Evolutionary conservation across 2,113 vertebrate species (phyloP).

Genomic region (Ramphastos sulfuratus): DNA sequence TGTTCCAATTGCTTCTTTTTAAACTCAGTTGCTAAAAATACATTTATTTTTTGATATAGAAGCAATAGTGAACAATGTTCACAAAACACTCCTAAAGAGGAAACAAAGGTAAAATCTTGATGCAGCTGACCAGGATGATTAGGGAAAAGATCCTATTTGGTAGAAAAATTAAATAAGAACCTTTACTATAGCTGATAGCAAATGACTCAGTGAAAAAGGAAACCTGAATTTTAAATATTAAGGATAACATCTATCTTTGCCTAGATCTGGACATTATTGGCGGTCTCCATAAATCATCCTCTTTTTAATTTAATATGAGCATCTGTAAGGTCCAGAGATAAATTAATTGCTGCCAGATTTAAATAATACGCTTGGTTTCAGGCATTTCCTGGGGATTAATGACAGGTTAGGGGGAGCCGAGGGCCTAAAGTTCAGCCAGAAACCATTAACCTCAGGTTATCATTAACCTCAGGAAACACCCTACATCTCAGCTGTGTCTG

Average conservation of each 20-base stretch:
- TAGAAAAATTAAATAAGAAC: slow-evolving; percentile 42
- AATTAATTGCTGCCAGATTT: slow-evolving; percentile 72
- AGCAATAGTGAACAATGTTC: not conserved
- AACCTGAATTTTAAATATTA: slow-evolving; percentile 54
- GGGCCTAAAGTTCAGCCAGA: slow-evolving; percentile 67
- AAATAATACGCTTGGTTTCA: slow-evolving; percentile 64
- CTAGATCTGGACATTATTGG: slow-evolving; percentile 40
- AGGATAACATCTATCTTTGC: slow-evolving; percentile 53
- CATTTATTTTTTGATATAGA: slow-evolving; percentile 13
- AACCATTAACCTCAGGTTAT: slow-evolving; percentile 71
- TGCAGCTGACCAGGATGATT: slow-evolving; percentile 17
- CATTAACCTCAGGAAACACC: slow-evolving; percentile 66
- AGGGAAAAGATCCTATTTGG: not conserved
- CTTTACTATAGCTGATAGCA: slow-evolving; percentile 1
- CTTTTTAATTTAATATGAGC: slow-evolving; percentile 65
- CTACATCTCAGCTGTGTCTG: slow-evolving; percentile 21
- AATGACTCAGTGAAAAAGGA: slow-evolving; percentile 14
- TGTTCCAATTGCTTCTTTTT: slow-evolving; percentile 39
- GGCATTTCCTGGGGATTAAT: slow-evolving; percentile 71
- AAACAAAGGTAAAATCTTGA: slow-evolving; percentile 7
- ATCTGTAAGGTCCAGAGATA: slow-evolving; percentile 68
- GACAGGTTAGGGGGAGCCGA: slow-evolving; percentile 64
- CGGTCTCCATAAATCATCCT: slow-evolving; percentile 46
- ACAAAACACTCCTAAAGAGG: not conserved
- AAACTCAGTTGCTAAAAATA: slow-evolving; percentile 33